Conservation (phyloP, 2,888 invertebrate species). For the Tetropium fuscum region DNA sequence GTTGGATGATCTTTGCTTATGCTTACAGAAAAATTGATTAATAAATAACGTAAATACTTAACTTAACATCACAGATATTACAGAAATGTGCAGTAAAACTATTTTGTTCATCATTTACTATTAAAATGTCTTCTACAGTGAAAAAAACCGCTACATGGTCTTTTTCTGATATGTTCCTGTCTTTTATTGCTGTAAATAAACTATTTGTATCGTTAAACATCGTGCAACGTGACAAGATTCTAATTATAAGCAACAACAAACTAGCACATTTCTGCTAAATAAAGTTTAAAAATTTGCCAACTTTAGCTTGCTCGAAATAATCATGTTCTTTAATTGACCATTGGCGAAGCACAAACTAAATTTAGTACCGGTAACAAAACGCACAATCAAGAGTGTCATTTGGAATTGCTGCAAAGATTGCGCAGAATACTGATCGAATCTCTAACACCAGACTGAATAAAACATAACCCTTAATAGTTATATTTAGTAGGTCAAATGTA, state of each 20-base stretch:
- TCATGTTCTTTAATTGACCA: slow-evolving; percentile 3
- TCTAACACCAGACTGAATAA: too few relatives aligned
- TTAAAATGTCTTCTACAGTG: neutral
- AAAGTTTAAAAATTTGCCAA: slow-evolving; percentile 7
- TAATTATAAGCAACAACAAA: neutral
- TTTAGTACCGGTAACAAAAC: neutral
- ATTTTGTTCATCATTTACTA: slow-evolving; percentile 10
- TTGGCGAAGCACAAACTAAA: neutral
- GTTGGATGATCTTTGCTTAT: too few relatives aligned
- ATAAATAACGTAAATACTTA: slow-evolving; percentile 43
- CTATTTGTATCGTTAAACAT: neutral
- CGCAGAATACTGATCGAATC: too few relatives aligned
- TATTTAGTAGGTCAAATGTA: too few relatives aligned
- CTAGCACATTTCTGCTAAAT: slow-evolving; percentile 23
- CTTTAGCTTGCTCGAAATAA: slow-evolving; percentile 1
- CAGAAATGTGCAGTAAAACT: slow-evolving; percentile 48
- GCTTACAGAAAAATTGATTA: too few relatives aligned
- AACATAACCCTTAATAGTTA: too few relatives aligned
- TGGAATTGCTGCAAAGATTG: too few relatives aligned
- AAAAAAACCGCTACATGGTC: slow-evolving; percentile 15
- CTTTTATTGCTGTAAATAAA: neutral
- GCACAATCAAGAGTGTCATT: neutral
- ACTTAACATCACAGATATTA: slow-evolving; percentile 51
- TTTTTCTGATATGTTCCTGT: slow-evolving; percentile 19
- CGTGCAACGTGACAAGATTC: slow-evolving; percentile 9